Percentiles rank a stretch among this genome's conserved stretches.
Conservation (phyloP, 2,797 vertebrate genomes). For the Limosa lapponica region DNA sequence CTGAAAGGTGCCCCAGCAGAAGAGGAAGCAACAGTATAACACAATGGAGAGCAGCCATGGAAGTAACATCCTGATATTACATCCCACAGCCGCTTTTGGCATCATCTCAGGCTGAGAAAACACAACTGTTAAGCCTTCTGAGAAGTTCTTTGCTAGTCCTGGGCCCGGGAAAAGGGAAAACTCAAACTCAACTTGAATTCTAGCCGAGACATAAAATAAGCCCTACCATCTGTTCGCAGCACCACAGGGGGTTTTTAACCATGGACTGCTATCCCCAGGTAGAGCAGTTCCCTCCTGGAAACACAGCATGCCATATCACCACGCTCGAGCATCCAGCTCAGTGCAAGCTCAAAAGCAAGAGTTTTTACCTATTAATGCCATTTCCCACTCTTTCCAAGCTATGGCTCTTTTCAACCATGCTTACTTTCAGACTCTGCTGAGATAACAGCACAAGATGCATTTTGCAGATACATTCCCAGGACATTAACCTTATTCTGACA, state of each 20-base stretch:
- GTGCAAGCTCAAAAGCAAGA: not conserved
- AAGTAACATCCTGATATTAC: not conserved
- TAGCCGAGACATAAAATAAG: not conserved
- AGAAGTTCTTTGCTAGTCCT: not conserved
- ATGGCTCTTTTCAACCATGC: rapidly evolving
- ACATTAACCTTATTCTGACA: not conserved
- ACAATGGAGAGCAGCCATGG: not conserved
- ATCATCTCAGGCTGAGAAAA: not conserved
- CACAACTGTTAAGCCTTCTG: not conserved
- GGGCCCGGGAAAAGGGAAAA: not conserved
- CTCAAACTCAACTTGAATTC: not conserved
- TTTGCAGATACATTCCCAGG: not conserved
- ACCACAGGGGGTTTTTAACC: not conserved
- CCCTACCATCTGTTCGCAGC: not conserved
- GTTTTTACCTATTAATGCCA: not conserved
- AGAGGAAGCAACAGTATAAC: not conserved
- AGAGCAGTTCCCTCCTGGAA: not conserved
- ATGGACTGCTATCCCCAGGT: not conserved
- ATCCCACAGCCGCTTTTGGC: not conserved
- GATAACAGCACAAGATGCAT: rapidly evolving
- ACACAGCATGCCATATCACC: rapidly evolving
- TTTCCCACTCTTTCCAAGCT: not conserved
- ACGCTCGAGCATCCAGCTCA: not conserved
- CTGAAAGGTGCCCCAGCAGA: not conserved
- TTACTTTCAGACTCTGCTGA: not conserved